Evolutionary conservation across 2,797 vertebrate genomes (phyloP).

Genomic region (Sebastes elongatus): DNA sequence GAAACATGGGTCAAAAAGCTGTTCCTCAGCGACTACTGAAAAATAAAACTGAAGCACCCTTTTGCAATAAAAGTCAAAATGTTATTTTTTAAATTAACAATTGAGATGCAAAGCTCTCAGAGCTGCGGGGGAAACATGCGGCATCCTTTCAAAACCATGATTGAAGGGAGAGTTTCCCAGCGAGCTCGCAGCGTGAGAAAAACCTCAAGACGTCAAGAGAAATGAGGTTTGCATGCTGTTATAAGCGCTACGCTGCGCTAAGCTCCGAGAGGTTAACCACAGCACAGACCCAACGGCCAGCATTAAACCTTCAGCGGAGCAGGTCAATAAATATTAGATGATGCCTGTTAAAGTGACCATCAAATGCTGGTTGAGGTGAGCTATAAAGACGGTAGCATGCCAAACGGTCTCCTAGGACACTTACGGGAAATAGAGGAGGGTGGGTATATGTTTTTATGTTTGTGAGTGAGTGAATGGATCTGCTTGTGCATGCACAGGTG

Average conservation of each 20-base stretch:
- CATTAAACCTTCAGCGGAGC: conserved; percentile 55
- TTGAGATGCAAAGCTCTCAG: not conserved
- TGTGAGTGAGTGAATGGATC: not conserved
- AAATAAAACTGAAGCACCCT: not conserved
- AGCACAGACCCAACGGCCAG: conserved; percentile 49
- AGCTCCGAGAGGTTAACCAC: conserved; percentile 66
- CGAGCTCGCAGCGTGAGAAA: conserved; percentile 14
- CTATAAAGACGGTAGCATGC: conserved; percentile 60
- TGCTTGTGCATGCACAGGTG: conserved; percentile 1
- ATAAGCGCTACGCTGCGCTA: conserved; percentile 26
- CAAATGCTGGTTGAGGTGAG: conserved; percentile 62
- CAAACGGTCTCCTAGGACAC: conserved; percentile 72
- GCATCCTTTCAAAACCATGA: conserved; percentile 12
- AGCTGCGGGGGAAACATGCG: not conserved
- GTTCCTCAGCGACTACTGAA: not conserved
- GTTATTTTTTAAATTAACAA: not conserved
- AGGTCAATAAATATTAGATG: conserved; percentile 78
- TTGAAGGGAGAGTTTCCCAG: conserved; percentile 7
- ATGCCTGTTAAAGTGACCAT: conserved; percentile 78
- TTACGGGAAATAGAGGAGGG: conserved; percentile 33
- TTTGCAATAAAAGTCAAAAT: not conserved
- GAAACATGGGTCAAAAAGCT: not conserved
- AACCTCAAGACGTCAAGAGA: conserved; percentile 28
- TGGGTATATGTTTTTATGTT: not conserved
- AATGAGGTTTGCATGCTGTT: conserved; percentile 37